A percentile compares a stretch with the other conserved stretches of the same genome.
These are phyloP conservation scores for Itoplectis maculator DNA, from an alignment of 2,888 invertebrate species.

Conservation along the genomic window DNA sequence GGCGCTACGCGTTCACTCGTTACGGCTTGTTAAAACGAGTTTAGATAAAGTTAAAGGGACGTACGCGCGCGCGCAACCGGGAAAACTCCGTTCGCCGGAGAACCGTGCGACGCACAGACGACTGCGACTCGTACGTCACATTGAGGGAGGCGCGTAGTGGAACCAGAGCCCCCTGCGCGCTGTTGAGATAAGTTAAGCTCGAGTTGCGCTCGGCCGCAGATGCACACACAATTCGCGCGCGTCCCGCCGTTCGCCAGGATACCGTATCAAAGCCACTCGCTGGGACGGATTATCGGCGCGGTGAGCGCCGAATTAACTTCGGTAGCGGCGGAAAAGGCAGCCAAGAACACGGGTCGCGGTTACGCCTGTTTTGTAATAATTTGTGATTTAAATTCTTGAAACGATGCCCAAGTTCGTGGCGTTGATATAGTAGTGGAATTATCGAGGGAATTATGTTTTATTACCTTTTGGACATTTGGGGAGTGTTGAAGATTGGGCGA, in stretches of 20 bases:
- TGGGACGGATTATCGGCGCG: not conserved
- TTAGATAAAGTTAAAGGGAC: conserved; percentile 78
- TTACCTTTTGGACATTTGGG: no score
- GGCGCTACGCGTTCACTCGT: conserved; percentile 64
- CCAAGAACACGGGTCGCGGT: not conserved
- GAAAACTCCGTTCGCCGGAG: conserved; percentile 38
- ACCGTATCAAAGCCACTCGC: conserved; percentile 14
- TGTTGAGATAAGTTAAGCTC: conserved; percentile 77
- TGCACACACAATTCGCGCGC: conserved; percentile 43
- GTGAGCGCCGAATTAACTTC: not conserved
- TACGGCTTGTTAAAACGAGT: conserved; percentile 77
- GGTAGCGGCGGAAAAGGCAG: not conserved
- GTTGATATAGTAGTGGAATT: no score
- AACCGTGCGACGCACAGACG: not conserved
- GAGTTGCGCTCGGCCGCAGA: conserved; percentile 58
- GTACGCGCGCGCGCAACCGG: conserved; percentile 66
- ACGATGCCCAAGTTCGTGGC: no score
- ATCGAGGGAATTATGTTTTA: no score
- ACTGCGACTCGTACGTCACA: conserved; percentile 16
- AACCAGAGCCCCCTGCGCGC: conserved; percentile 59
- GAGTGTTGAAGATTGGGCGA: no score
- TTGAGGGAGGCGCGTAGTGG: not conserved
- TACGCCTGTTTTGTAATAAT: not conserved
- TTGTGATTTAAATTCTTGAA: not conserved
- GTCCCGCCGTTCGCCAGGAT: conserved; percentile 16